A percentile compares a stretch with the other conserved stretches of the same genome.
Conservation (phyloP, 2,113 vertebrate species). For the Pycnonotus jocosus region DNA sequence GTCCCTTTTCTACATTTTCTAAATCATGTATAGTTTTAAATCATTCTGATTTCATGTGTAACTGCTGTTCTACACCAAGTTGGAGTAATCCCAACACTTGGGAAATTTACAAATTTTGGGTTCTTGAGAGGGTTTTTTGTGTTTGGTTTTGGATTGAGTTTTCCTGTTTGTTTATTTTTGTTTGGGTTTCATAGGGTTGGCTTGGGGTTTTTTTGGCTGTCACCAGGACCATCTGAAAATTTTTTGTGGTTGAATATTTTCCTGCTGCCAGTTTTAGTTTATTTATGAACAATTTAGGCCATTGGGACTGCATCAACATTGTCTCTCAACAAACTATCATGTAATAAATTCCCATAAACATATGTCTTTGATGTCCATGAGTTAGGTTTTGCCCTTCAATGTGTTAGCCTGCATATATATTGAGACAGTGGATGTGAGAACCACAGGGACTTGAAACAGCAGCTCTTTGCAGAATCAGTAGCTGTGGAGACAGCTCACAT, state of each 20-base stretch:
- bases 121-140: not conserved
- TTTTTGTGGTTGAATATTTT: not conserved
- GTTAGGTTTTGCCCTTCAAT: not conserved
- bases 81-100: not conserved
- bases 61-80: not conserved
- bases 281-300: not conserved
- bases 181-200: not conserved
- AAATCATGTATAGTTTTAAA: not conserved
- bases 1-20: not conserved
- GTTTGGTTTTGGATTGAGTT: not conserved
- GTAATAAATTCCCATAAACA: not conserved
- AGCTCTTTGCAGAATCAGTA: not conserved
- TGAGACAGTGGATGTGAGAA: not conserved
- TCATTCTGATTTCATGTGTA: not conserved
- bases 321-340: not conserved
- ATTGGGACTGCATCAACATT: not conserved
- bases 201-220: not conserved
- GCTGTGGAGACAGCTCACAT: fast-evolving
- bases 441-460: not conserved
- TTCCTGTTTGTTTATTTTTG: not conserved
- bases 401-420: not conserved
- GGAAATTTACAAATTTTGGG: not conserved
- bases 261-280: not conserved
- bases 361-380: not conserved
- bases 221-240: not conserved